Base-by-base conservation (phyloP, 2,888 invertebrate genomes). In the Dryomyza anilis region DNA sequence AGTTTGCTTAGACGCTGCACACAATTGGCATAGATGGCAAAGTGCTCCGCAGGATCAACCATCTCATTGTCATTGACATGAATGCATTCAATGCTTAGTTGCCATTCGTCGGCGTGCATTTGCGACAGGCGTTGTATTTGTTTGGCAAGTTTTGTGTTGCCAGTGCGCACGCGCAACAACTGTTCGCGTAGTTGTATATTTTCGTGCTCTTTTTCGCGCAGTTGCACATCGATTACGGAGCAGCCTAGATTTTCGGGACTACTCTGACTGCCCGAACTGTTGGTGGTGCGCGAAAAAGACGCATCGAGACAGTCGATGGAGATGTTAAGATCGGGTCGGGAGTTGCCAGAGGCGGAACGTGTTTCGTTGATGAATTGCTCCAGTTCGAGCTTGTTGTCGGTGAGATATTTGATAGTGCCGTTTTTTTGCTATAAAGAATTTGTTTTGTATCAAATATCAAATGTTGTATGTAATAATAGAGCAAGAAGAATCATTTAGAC, bases 161-260 rank as follows among this genome's bases (percentile, higher is more conserved):
- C 73, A 1, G 57, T 60, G 21, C 72, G 73, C 46, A 70, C 48
- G n/a, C 45, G 43, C 12, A 67, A 56, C 3, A 81, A 68, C 57
- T 75, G 68, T 23, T 74, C 69, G 2, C 72, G 70, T 29, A 77
- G 33, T 10, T 68, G 55, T 3, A 66, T 30, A 64, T 81, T 83
- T 72, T 83, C 82, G n/a, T 66, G 67, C 64, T 81, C 78, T 59
- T 79, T 80, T 64, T 83, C 83, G 2, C 80, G 78, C 30, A 83
- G 58, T 33, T 82, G 79, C 1, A 81, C 71, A 67, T 83, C 83
- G n/a, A 83, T 69, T 1, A 83, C 83, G 0, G 79, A 78, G 27
- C 70, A 71, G 1, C 75, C 83, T 3, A 83, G 67, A 70, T 79
- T 83, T 68, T 83, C 83, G 0, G 82, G 81, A 30, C 81, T 77